Evolutionary conservation across 2,888 invertebrate species (phyloP).

Genomic region (Petrolisthes cinctipes): DNA sequence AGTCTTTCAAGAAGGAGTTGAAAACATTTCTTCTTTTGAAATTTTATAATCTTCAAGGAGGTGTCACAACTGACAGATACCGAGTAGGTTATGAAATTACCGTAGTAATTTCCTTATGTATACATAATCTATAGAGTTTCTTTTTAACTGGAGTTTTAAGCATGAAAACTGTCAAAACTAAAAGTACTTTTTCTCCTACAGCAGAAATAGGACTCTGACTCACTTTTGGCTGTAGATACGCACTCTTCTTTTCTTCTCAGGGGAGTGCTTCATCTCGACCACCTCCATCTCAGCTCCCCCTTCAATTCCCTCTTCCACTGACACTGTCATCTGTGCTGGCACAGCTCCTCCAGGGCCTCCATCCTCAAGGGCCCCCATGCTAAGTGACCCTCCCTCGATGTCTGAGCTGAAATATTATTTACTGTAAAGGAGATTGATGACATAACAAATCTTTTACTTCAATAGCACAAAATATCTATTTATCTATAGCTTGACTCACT

Average conservation of each 20-base stretch:
- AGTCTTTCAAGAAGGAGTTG: too few relatives aligned
- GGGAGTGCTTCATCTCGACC: conserved; percentile 18
- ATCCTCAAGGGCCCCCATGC: conserved; percentile 25
- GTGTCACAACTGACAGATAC: background rate
- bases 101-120: background rate
- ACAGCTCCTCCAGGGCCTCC: background rate
- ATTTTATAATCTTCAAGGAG: too few relatives aligned
- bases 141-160: too few relatives aligned
- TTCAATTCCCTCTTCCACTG: conserved; percentile 24
- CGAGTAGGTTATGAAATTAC: background rate
- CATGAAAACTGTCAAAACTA: too few relatives aligned
- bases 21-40: too few relatives aligned
- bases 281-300: background rate
- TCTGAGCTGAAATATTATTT: background rate
- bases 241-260: conserved; percentile 26
- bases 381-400: conserved; percentile 19
- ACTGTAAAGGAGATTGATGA: too few relatives aligned
- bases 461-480: too few relatives aligned
- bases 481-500: too few relatives aligned
- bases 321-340: conserved; percentile 38
- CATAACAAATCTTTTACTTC: too few relatives aligned
- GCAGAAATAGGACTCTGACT: background rate
- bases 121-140: background rate
- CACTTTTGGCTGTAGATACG: conserved; percentile 33
- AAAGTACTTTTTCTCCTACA: too few relatives aligned